Evolutionary conservation across 2,113 vertebrate genomes (phyloP).

Genomic region (Thoracochromis brauschi): DNA sequence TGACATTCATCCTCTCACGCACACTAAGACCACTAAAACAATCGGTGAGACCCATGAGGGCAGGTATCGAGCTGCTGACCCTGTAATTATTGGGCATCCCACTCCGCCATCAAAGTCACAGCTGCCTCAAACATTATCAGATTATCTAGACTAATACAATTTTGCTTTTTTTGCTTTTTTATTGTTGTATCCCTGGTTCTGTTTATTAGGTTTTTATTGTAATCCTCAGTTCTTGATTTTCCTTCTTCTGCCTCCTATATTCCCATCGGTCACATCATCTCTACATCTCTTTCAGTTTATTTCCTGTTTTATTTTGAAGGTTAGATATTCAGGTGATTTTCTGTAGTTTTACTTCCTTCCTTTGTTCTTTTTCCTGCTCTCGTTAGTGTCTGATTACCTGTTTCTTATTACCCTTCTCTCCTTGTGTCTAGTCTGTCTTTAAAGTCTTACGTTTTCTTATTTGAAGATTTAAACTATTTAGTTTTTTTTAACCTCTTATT

Average conservation of each 20-base stretch:
- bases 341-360: background rate
- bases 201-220: background rate
- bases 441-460: background rate
- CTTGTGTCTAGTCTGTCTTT: background rate
- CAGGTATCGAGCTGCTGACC: background rate
- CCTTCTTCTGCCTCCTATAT: background rate
- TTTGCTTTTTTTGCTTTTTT: background rate
- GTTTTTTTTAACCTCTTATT: accelerated
- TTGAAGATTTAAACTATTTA: accelerated
- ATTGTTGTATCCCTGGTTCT: background rate
- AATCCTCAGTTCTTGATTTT: accelerated
- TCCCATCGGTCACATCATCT: background rate
- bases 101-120: background rate
- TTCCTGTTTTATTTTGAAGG: background rate
- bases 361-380: background rate
- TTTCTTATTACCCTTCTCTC: background rate
- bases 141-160: background rate
- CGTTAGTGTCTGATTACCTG: background rate
- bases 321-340: background rate
- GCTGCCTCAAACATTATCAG: background rate
- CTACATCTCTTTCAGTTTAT: background rate
- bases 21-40: background rate
- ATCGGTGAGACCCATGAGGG: accelerated
- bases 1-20: background rate
- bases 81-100: background rate